Base-by-base conservation (phyloP, 2,797 vertebrate species). In the Lophius americanus region DNA sequence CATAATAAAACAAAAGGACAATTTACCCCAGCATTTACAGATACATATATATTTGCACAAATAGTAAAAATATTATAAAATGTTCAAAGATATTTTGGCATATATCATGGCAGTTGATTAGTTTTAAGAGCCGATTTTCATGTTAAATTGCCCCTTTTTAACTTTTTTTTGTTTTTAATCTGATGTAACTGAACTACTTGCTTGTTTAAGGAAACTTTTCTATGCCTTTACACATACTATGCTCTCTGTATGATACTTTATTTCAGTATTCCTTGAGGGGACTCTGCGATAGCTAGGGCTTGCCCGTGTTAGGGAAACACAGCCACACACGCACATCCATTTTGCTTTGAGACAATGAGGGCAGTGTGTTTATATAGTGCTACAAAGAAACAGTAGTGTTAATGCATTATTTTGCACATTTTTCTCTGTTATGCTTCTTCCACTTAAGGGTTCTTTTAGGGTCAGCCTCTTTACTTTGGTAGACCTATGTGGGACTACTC, bases 331-430 rank as follows among this genome's bases (percentile, higher is more conserved):
- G 83, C 84, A 88, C 86, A 79, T 70, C 64, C 1, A 73, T 84
- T 87, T 86, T 76, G 85, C 85, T 87, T 85, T 75, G 65, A 86
- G 14, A 82, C 75, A 85, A 69, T 80, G 75, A 78, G 79, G 70
- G 76, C 76, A 79, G 76, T 84, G 77, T 82, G 81, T 75, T 88
- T 77, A 82, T 71, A 55, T 73, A 78, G 76, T 84, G 70, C 79
- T 85, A 73, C 78, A 78, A 73, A 37, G 12, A 79, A 85, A 82
- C 60, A 78, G 78, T 87, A 89, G 81, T 87, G 79, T 87, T 78
- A 63, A 86, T 89, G 89, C 90, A 88, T 89, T 90, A 76, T 92
- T 93, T 94, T 94, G 91, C 92, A 94, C 92, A 92, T 76, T 88
- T 89, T 44, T 89, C 84, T 76, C 65, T 87, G 47, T 80, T 73